These are phyloP conservation scores for Coptodon bakossiorum DNA, from an alignment of 2,113 vertebrate genomes.

Conservation along the genomic window DNA sequence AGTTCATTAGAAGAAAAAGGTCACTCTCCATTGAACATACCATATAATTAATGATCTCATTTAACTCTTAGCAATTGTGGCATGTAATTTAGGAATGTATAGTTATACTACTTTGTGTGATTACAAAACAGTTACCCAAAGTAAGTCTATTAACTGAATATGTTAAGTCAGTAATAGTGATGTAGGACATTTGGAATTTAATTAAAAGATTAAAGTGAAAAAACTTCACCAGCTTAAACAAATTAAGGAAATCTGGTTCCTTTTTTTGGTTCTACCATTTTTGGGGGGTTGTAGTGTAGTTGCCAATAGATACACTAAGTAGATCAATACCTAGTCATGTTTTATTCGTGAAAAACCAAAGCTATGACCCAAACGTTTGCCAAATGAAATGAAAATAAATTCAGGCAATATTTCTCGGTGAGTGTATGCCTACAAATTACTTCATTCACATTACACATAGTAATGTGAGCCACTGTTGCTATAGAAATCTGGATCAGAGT, in stretches of 20 bases:
- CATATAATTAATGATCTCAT: background rate
- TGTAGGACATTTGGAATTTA: background rate
- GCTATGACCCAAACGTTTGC: background rate
- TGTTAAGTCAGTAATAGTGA: too few species aligned
- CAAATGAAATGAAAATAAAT: background rate
- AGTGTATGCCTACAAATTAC: background rate
- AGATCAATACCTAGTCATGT: background rate
- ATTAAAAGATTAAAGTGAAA: background rate
- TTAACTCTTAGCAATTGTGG: fast-evolving
- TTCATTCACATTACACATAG: background rate
- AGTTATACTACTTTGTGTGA: background rate
- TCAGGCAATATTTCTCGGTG: fast-evolving
- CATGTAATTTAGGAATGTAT: background rate
- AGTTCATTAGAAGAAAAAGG: background rate
- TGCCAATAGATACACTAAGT: background rate
- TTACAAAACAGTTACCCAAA: background rate
- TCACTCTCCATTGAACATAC: background rate
- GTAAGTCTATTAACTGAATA: background rate
- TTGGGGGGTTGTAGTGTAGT: background rate
- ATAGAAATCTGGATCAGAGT: background rate
- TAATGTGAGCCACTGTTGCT: background rate
- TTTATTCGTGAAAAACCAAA: background rate
- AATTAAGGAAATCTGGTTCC: background rate
- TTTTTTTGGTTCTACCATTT: background rate
- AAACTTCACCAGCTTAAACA: fast-evolving